Evolutionary conservation across 2,888 invertebrate species (phyloP).

Genomic region (Scrobipalpa costella): DNA sequence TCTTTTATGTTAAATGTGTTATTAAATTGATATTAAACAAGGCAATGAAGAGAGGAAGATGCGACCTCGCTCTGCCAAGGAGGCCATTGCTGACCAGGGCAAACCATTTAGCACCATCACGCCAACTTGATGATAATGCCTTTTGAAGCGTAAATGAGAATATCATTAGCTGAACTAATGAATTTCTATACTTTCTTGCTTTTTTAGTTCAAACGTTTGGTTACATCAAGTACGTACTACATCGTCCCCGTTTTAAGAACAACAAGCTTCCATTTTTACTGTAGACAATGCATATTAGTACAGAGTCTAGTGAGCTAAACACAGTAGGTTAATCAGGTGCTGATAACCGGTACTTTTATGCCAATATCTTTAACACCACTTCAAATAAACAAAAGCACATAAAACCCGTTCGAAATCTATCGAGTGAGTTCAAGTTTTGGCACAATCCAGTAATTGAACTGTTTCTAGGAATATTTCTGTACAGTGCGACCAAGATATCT

Average conservation of each 20-base stretch:
- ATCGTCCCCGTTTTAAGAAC: background rate
- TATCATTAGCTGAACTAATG: slow-evolving; percentile 34
- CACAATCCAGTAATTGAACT: background rate
- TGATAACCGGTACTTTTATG: background rate
- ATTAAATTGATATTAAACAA: slow-evolving; percentile 26
- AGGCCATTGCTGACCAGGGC: slow-evolving; percentile 43
- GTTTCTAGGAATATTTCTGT: slow-evolving; percentile 15
- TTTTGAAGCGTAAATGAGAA: slow-evolving; percentile 41
- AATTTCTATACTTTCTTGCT: slow-evolving; percentile 18
- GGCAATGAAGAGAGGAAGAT: slow-evolving; percentile 60
- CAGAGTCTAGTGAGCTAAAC: background rate
- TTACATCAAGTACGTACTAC: too few species aligned
- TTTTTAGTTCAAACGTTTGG: background rate
- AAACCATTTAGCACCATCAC: slow-evolving; percentile 50
- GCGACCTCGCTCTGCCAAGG: slow-evolving; percentile 56
- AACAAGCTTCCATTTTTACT: background rate
- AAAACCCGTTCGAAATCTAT: background rate
- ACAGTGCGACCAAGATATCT: too few species aligned
- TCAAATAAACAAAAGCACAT: background rate
- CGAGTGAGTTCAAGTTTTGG: background rate
- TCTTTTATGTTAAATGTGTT: slow-evolving; percentile 16
- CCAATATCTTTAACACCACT: background rate
- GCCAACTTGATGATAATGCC: slow-evolving; percentile 45
- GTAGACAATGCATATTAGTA: background rate
- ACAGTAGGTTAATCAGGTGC: background rate